Percentiles rank a stretch among this genome's conserved stretches.
These are phyloP conservation scores for Scrobipalpa atriplicella DNA, from an alignment of 2,888 invertebrate species.

Conservation along the genomic window DNA sequence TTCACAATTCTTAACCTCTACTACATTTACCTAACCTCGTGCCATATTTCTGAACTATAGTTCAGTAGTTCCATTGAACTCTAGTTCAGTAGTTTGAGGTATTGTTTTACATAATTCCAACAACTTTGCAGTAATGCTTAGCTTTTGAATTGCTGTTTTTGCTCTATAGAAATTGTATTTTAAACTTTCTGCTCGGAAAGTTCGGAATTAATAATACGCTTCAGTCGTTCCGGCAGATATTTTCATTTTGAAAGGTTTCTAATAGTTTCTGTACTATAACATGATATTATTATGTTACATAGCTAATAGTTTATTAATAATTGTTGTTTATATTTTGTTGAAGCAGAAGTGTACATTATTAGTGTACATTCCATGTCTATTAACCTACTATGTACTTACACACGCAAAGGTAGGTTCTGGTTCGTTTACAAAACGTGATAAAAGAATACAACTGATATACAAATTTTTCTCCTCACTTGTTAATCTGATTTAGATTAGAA, in stretches of 20 bases:
- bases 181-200: conserved; percentile 2
- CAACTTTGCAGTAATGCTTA: neutral
- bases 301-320: too few relatives aligned
- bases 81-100: neutral
- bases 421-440: neutral
- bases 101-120: conserved; percentile 8
- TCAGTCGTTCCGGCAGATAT: neutral
- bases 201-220: neutral
- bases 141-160: neutral
- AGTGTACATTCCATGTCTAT: too few relatives aligned
- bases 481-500: too few relatives aligned
- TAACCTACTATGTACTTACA: too few relatives aligned
- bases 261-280: neutral
- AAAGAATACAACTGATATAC: too few relatives aligned
- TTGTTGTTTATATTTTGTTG: too few relatives aligned
- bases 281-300: too few relatives aligned
- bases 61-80: neutral
- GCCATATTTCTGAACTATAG: neutral
- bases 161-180: neutral
- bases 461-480: too few relatives aligned
- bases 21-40: neutral
- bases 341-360: too few relatives aligned
- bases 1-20: too few relatives aligned
- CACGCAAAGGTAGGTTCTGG: neutral
- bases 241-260: neutral